Conservation (phyloP, 2,888 invertebrate genomes). For the Mantis religiosa region DNA sequence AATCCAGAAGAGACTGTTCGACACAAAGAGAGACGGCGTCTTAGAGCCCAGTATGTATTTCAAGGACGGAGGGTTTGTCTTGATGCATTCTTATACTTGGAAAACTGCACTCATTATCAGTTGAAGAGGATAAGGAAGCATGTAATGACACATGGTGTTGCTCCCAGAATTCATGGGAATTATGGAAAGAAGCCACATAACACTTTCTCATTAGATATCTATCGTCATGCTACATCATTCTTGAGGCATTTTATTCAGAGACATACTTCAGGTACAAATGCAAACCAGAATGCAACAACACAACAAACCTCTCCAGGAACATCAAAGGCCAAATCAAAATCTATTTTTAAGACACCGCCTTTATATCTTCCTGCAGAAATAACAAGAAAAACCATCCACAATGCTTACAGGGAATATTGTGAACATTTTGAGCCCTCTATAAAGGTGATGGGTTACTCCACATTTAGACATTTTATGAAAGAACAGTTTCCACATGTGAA, state of each 20-base stretch:
- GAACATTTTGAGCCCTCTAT: constrained; percentile 64
- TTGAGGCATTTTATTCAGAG: constrained; percentile 67
- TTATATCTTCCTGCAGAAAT: constrained; percentile 55
- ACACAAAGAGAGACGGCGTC: constrained; percentile 66
- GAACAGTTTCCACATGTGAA: constrained; percentile 76
- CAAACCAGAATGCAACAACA: constrained; percentile 1
- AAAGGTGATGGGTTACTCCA: constrained; percentile 75
- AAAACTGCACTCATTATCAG: constrained; percentile 76
- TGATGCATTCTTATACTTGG: constrained; percentile 73
- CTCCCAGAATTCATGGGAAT: constrained; percentile 73
- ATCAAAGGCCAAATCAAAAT: constrained; percentile 45
- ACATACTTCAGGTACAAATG: constrained; percentile 46
- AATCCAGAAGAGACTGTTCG: constrained; percentile 66
- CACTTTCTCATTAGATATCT: constrained; percentile 72
- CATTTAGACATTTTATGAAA: constrained; percentile 76
- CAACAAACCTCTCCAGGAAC: background rate
- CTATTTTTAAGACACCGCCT: constrained; percentile 38
- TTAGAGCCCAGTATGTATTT: constrained; percentile 71
- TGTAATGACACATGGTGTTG: constrained; percentile 73
- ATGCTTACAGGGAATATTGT: constrained; percentile 69
- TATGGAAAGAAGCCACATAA: constrained; percentile 77
- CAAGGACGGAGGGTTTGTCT: constrained; percentile 73
- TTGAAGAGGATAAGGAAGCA: constrained; percentile 73
- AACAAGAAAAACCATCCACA: constrained; percentile 66
- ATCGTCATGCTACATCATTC: constrained; percentile 73